A percentile compares a stretch with the other conserved stretches of the same genome.
Evolutionary conservation across 2,888 invertebrate genomes (phyloP).

Genomic region (Disparrhopalites patrizii): DNA sequence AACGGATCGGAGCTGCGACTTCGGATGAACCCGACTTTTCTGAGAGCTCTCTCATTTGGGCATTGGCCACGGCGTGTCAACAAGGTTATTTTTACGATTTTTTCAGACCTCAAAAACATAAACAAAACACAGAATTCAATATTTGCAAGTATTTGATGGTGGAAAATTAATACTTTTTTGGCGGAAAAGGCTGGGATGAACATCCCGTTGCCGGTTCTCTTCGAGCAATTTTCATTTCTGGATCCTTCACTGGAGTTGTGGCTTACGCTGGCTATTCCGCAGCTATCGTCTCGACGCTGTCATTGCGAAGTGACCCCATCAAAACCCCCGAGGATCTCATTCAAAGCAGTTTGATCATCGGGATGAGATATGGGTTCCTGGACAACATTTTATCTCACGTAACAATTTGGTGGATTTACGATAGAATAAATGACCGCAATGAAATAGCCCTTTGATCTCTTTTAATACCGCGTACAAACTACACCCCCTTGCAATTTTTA

Average conservation of each 20-base stretch:
- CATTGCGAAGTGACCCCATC: slow-evolving; percentile 39
- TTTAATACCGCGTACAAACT: too few species aligned
- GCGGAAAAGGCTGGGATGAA: slow-evolving; percentile 44
- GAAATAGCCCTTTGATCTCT: too few species aligned
- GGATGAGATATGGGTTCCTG: slow-evolving; percentile 37
- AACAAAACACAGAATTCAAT: background rate
- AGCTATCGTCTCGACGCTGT: slow-evolving; percentile 44
- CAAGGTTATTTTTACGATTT: slow-evolving; percentile 35
- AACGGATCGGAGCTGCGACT: slow-evolving; percentile 27
- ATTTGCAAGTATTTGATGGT: too few species aligned
- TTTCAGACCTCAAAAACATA: background rate
- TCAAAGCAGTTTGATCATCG: slow-evolving; percentile 32
- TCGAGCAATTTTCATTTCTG: slow-evolving; percentile 42
- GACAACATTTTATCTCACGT: slow-evolving; percentile 14
- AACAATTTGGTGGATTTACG: too few species aligned
- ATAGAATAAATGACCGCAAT: too few species aligned
- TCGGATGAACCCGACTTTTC: slow-evolving; percentile 38
- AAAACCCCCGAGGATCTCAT: slow-evolving; percentile 36
- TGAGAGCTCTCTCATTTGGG: slow-evolving; percentile 43
- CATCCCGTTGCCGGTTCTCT: slow-evolving; percentile 40
- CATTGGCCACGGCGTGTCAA: slow-evolving; percentile 44
- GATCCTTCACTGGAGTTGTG: slow-evolving; percentile 43
- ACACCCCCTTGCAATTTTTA: too few species aligned
- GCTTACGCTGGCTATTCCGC: slow-evolving; percentile 46
- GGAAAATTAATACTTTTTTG: too few species aligned